phyloP scores from a whole-genome alignment of 2,113 vertebrate genomes.

The Protobothrops flavoviridis region DNA sequence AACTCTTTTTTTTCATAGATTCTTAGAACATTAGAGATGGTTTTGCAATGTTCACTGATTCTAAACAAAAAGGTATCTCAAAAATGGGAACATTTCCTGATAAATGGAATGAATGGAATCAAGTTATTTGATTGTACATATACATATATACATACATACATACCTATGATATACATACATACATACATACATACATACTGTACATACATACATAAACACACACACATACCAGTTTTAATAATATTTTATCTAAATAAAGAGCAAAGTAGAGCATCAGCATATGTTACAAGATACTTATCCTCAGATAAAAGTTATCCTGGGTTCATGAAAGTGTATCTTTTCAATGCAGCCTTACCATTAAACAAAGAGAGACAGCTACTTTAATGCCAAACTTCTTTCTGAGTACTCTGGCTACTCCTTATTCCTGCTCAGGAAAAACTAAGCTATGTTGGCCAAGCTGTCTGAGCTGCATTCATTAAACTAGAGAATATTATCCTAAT shows the following conservation, averaged over 20 bases:
- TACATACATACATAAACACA: too few relatives aligned
- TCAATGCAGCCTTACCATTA: background rate
- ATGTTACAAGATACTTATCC: background rate
- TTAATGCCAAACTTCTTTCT: background rate
- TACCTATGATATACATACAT: too few relatives aligned
- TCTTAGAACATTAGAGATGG: background rate
- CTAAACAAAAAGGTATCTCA: background rate
- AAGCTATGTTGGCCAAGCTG: background rate
- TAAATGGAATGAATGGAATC: background rate
- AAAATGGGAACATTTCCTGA: background rate
- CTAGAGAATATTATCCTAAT: background rate
- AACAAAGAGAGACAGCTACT: background rate
- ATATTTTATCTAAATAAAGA: background rate
- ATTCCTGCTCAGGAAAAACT: background rate
- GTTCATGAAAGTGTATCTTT: background rate
- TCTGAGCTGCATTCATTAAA: background rate
- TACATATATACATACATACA: too few relatives aligned
- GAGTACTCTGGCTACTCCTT: background rate
- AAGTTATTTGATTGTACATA: background rate
- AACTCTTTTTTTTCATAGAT: background rate
- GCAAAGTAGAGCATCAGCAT: background rate
- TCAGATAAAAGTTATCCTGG: background rate
- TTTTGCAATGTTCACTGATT: background rate
- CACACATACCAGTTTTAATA: background rate
- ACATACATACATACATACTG: too few relatives aligned